These are phyloP conservation scores for Garra rufa DNA, from an alignment of 2,113 vertebrate species.

Conservation along the genomic window DNA sequence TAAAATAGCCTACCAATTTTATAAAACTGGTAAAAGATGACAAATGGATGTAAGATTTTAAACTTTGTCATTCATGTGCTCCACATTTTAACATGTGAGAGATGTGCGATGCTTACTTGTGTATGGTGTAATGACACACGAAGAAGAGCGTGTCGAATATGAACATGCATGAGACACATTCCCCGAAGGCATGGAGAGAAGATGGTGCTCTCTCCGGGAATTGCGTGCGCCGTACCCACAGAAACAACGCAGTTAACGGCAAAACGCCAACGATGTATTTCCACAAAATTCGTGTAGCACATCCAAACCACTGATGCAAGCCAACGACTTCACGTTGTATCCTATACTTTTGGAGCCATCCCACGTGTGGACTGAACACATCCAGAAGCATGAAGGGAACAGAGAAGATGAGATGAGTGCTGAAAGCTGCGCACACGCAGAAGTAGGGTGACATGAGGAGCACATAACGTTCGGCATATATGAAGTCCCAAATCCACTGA, in stretches of 20 bases:
- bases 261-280: slow-evolving; percentile 65
- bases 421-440: slow-evolving; percentile 63
- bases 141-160: slow-evolving; percentile 77
- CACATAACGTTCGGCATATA: slow-evolving; percentile 49
- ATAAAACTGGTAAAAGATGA: too few species aligned
- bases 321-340: slow-evolving; percentile 54
- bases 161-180: slow-evolving; percentile 67
- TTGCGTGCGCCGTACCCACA: slow-evolving; percentile 36
- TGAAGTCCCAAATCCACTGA: slow-evolving; percentile 68
- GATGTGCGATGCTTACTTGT: slow-evolving; percentile 67
- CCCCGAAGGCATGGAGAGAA: slow-evolving; percentile 59
- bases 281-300: slow-evolving; percentile 62
- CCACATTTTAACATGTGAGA: background rate
- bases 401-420: slow-evolving; percentile 69
- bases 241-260: slow-evolving; percentile 64
- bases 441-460: slow-evolving; percentile 63
- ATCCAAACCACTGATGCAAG: slow-evolving; percentile 56
- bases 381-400: slow-evolving; percentile 72
- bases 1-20: too few species aligned
- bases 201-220: slow-evolving; percentile 66
- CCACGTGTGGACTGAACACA: slow-evolving; percentile 53
- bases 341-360: slow-evolving; percentile 63
- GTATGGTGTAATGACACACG: slow-evolving; percentile 68
- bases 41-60: background rate
- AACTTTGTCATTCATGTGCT: background rate